A percentile compares a stretch with the other conserved stretches of the same genome.
These are phyloP conservation scores for Lagodon rhomboides DNA, from an alignment of 2,797 vertebrate species.

Conservation along the genomic window DNA sequence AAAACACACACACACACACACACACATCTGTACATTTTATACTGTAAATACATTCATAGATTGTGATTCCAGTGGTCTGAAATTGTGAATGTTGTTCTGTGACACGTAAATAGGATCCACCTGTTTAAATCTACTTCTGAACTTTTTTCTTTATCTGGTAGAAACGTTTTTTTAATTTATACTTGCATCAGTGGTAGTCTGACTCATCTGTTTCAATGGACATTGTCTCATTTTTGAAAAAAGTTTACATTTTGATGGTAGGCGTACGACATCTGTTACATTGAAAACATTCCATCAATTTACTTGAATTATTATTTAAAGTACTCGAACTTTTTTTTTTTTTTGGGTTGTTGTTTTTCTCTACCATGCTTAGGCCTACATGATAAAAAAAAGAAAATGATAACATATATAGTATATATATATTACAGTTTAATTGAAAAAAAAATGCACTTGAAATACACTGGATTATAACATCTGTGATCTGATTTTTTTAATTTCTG, in stretches of 20 bases:
- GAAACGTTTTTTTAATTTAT: constrained; percentile 87
- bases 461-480: constrained; percentile 99
- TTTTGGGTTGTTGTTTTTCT: constrained; percentile 85
- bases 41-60: constrained; percentile 94
- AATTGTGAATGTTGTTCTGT: constrained; percentile 99
- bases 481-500: constrained; percentile 91
- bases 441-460: constrained; percentile 99
- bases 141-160: constrained; percentile 89
- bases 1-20: constrained; percentile 21
- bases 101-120: constrained; percentile 95
- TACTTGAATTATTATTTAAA: constrained; percentile 99
- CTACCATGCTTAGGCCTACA: constrained; percentile 91
- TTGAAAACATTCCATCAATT: constrained; percentile 96
- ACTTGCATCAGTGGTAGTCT: constrained; percentile 91
- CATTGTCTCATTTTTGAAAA: constrained; percentile 90
- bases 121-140: constrained; percentile 89
- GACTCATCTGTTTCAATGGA: constrained; percentile 89
- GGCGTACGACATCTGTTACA: constrained; percentile 88
- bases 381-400: constrained; percentile 90
- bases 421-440: constrained; percentile 97
- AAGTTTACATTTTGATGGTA: constrained; percentile 99
- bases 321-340: constrained; percentile 76
- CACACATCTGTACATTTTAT: constrained; percentile 90
- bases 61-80: constrained; percentile 97
- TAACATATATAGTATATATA: constrained; percentile 84